Base-by-base conservation (phyloP, 2,113 vertebrate genomes). In the Microcebus tavaratra region DNA sequence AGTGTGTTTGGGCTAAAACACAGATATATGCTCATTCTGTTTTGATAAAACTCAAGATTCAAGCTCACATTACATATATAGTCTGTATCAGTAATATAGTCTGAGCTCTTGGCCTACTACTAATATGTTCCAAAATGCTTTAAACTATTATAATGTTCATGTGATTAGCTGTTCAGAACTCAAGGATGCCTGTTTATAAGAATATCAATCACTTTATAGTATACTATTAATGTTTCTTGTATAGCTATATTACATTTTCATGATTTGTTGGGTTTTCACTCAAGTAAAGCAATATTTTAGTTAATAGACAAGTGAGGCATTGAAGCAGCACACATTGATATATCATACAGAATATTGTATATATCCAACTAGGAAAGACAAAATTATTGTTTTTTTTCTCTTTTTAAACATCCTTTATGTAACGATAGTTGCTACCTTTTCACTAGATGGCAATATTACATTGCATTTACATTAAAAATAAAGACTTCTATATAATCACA, bases 371-470 rank as follows among this genome's bases (percentile, higher is more conserved):
- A 27, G 27, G 59, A 76, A 53, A 53, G 27, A 65, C 14, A 42
- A 48, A n/a, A 55, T 72, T 17, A 18, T 42, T n/a, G 27, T 59
- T 31, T 70, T 85, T 59, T 53, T 65, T 14, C 17, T 85, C 17
- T 85, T 78, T 57, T 55, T 76, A 48, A 59, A 17, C 8, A 59
- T 45, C 12, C 34, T 23, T 25, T 83, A 36, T 63, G 8, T 87
- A 36, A 55, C 36, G 3, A 88, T 27, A 48, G 3, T 53, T 93
- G 29, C 59, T 90, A 48, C 42, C 50, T 59, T 65, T 83, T 95
- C 61, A 91, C 75, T 97, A 83, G 87, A 59, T 94, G 87, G 31
- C 42, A 93, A 83, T 88, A 95, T 82, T 87, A 75, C 73, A 82
- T 83, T 91, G 10, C 31, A 78, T 78, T 70, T 45, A 83, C 57